Evolutionary conservation across 1,140 invertebrate genomes (phyloP).

Genomic region (Tetranychus cinnabarinus): DNA sequence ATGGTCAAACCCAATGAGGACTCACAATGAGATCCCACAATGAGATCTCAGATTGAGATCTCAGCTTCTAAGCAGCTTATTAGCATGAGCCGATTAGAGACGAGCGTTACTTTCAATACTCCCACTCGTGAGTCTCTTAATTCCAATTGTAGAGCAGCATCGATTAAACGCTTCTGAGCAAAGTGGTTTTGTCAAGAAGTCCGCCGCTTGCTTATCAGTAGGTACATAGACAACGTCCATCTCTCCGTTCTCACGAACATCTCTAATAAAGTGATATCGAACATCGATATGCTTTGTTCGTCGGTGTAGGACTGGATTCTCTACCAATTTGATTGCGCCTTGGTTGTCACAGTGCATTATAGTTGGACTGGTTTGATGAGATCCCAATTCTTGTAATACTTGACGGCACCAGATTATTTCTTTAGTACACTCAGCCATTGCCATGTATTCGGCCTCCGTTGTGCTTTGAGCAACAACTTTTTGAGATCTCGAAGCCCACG

Average conservation of each 20-base stretch:
- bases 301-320: slow-evolving; percentile 21
- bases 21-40: no score
- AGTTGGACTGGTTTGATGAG: neutral
- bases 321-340: slow-evolving; percentile 16
- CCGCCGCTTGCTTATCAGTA: slow-evolving; percentile 15
- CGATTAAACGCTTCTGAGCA: neutral
- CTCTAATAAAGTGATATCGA: slow-evolving; percentile 19
- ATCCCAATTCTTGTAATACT: neutral
- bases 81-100: no score
- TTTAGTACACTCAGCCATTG: neutral
- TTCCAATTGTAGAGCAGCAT: neutral
- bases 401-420: slow-evolving; percentile 3
- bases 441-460: neutral
- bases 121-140: neutral
- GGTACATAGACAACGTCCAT: neutral
- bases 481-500: slow-evolving; percentile 4
- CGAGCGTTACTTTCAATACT: neutral
- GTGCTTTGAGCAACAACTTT: neutral
- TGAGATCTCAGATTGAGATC: no score
- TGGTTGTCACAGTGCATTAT: slow-evolving; percentile 16
- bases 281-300: slow-evolving; percentile 22
- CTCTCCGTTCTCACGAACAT: slow-evolving; percentile 11
- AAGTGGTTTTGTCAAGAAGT: slow-evolving; percentile 19
- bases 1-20: no score
- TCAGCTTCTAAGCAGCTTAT: no score